Conservation (phyloP, 2,113 vertebrate genomes). For the Gavia stellata region DNA sequence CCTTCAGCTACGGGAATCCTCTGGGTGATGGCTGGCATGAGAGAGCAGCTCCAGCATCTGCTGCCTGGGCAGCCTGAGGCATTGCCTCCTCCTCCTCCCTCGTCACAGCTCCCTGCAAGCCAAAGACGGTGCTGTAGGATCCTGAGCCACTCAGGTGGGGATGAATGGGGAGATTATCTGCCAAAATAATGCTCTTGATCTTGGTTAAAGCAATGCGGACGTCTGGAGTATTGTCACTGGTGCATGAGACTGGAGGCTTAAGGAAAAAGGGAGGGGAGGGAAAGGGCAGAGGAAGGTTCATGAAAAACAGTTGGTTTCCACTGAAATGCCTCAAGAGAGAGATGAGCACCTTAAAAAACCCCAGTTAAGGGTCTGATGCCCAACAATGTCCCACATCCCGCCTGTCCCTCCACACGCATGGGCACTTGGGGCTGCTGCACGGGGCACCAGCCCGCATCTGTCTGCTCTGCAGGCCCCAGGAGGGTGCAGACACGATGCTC, state of each 20-base stretch:
- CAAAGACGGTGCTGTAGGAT: neutral
- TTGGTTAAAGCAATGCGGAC: accelerated
- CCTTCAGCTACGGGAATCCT: neutral
- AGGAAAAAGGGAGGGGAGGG: neutral
- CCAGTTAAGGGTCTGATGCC: neutral
- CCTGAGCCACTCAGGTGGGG: neutral
- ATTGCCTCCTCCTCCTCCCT: neutral
- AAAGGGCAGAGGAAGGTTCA: neutral
- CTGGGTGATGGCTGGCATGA: neutral
- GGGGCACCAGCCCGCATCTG: neutral
- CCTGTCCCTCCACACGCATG: accelerated
- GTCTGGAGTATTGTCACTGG: neutral
- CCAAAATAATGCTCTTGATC: neutral
- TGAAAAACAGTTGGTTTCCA: neutral
- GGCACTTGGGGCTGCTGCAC: accelerated
- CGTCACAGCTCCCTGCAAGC: neutral
- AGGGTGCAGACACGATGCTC: neutral
- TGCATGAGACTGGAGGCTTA: neutral
- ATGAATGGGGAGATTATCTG: neutral
- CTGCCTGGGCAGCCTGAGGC: neutral
- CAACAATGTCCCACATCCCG: neutral
- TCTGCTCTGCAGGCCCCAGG: accelerated
- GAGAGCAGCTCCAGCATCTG: neutral
- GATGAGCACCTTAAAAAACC: neutral
- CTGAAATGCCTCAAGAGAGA: neutral